These are phyloP conservation scores for Muricea muricata DNA, from an alignment of 92 coral and sea anemone genomes.

Conservation along the genomic window DNA sequence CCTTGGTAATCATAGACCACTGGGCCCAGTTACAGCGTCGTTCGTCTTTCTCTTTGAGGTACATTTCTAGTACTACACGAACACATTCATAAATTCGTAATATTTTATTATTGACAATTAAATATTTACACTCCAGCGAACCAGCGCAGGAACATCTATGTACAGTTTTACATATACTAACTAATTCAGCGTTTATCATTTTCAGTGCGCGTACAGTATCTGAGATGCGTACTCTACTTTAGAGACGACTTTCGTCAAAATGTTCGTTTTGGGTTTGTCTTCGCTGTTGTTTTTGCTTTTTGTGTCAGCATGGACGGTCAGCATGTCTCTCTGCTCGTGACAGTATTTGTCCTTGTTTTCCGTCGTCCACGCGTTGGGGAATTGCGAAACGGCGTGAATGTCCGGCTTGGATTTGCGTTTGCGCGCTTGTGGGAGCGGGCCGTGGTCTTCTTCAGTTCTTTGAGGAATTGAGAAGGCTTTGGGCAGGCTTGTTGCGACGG, in stretches of 20 bases:
- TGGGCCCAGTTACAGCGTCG: too few species aligned
- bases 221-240: background rate
- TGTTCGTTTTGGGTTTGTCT: background rate
- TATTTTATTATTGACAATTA: too few species aligned
- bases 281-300: background rate
- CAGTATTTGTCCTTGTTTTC: background rate
- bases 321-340: conserved; percentile 28
- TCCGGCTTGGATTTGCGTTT: conserved; percentile 37
- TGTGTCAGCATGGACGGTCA: background rate
- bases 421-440: background rate
- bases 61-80: too few species aligned
- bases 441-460: background rate
- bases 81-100: too few species aligned
- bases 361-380: background rate
- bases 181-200: background rate
- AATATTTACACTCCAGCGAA: too few species aligned
- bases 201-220: background rate
- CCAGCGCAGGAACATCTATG: too few species aligned
- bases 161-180: too few species aligned
- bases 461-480: background rate
- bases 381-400: background rate
- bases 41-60: too few species aligned
- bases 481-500: background rate
- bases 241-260: background rate
- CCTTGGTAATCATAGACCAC: too few species aligned